These are phyloP conservation scores for Salpingus planirostris DNA, from an alignment of 2,888 invertebrate genomes.

Conservation along the genomic window DNA sequence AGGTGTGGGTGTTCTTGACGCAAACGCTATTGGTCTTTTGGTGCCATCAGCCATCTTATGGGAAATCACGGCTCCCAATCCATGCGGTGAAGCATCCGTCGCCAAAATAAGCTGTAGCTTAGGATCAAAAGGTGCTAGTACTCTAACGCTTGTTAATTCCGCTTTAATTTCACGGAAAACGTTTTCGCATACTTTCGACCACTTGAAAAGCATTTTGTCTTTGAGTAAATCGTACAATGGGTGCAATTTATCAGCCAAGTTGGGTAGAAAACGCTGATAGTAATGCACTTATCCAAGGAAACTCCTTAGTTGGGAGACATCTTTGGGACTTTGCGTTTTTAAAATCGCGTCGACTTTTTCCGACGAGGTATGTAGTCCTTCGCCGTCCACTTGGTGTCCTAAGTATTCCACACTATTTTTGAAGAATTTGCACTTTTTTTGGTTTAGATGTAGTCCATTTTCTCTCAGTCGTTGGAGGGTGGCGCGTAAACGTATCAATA, in stretches of 20 bases:
- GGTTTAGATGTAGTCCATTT: slow-evolving; percentile 2
- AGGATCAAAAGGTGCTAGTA: slow-evolving; percentile 21
- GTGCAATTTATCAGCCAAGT: slow-evolving; percentile 3
- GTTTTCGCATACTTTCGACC: slow-evolving; percentile 1
- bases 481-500: slow-evolving; percentile 1
- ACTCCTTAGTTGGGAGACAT: slow-evolving; percentile 2
- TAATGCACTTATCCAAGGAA: slow-evolving; percentile 3
- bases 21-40: slow-evolving; percentile 23
- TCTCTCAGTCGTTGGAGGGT: slow-evolving; percentile 1
- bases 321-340: slow-evolving; percentile 1
- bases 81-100: slow-evolving; percentile 30
- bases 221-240: slow-evolving; percentile 2
- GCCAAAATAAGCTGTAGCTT: slow-evolving; percentile 23
- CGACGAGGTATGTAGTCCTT: not conserved
- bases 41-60: slow-evolving; percentile 25
- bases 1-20: slow-evolving; percentile 6
- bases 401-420: slow-evolving; percentile 1
- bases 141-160: slow-evolving; percentile 17
- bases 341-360: slow-evolving; percentile 2
- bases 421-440: slow-evolving; percentile 3
- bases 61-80: slow-evolving; percentile 29
- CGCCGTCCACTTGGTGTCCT: not conserved
- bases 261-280: slow-evolving; percentile 3
- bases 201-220: not conserved
- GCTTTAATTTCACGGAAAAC: slow-evolving; percentile 1